Conservation (phyloP, 2,797 vertebrate species). For the Pseudochromis fuscus region DNA sequence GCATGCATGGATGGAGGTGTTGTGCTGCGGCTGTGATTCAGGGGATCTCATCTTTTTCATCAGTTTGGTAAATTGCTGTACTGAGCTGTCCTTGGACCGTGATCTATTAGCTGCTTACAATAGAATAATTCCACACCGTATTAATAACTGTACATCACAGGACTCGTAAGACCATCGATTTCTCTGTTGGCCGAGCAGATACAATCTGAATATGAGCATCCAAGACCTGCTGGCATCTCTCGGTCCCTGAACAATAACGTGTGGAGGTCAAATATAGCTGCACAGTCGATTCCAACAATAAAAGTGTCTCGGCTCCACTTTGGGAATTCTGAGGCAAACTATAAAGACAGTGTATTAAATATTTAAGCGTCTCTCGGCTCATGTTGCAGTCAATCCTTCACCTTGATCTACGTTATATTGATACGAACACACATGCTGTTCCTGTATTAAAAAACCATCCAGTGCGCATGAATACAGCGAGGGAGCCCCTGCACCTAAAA, state of each 20-base stretch:
- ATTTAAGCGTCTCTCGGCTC: conserved; percentile 50
- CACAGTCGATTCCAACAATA: conserved; percentile 70
- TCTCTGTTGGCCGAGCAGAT: conserved; percentile 53
- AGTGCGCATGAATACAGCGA: neutral
- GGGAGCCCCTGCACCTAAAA: neutral
- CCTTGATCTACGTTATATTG: conserved; percentile 31
- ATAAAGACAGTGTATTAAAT: conserved; percentile 69
- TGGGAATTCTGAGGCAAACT: conserved; percentile 65
- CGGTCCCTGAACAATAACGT: conserved; percentile 78
- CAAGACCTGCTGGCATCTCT: conserved; percentile 58
- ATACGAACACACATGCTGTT: conserved; percentile 1
- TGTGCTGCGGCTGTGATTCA: conserved; percentile 53
- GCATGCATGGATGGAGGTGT: conserved; percentile 29
- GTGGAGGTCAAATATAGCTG: conserved; percentile 77
- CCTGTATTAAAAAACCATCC: conserved; percentile 9
- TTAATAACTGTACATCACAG: conserved; percentile 51
- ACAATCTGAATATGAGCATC: conserved; percentile 67
- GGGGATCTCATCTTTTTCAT: conserved; percentile 58
- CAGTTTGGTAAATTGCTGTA: conserved; percentile 34
- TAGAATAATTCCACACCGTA: conserved; percentile 44
- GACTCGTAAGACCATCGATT: conserved; percentile 51
- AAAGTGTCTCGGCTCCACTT: conserved; percentile 71
- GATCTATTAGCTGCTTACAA: conserved; percentile 48
- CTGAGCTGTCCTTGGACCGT: conserved; percentile 50
- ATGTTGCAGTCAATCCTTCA: conserved; percentile 33